Evolutionary conservation across 2,797 vertebrate species (phyloP).

Genomic region (Menidia menidia): DNA sequence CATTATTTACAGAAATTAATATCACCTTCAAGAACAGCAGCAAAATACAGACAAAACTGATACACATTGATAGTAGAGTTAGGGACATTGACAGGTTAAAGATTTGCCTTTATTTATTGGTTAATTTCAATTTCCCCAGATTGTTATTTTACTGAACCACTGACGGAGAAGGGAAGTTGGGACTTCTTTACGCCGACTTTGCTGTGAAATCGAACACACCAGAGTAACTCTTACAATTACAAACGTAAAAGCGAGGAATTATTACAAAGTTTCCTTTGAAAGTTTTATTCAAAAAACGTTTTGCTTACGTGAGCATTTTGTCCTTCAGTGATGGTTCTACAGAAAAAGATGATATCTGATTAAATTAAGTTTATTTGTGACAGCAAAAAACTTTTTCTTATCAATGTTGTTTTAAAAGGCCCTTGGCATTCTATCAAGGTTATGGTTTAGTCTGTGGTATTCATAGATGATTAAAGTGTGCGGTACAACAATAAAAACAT

Average conservation of each 20-base stretch:
- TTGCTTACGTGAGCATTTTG: slow-evolving; percentile 74
- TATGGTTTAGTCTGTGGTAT: not conserved
- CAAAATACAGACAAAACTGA: slow-evolving; percentile 16
- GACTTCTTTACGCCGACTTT: slow-evolving; percentile 67
- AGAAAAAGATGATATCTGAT: slow-evolving; percentile 6
- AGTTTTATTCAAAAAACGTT: not conserved
- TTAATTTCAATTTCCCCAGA: not conserved
- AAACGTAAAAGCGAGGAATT: not conserved
- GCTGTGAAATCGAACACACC: slow-evolving; percentile 49
- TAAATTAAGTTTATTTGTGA: not conserved
- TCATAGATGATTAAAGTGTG: not conserved
- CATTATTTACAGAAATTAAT: not conserved
- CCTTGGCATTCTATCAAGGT: not conserved
- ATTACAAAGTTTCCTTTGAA: slow-evolving; percentile 2
- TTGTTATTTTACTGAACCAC: slow-evolving; percentile 56
- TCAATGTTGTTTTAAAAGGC: no score
- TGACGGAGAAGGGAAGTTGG: slow-evolving; percentile 70
- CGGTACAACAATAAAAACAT: not conserved
- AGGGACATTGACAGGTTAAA: not conserved
- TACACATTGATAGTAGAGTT: not conserved
- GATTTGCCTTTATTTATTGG: not conserved
- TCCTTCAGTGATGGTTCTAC: slow-evolving; percentile 67
- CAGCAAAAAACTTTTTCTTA: not conserved
- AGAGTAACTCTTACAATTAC: not conserved
- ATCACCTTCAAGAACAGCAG: slow-evolving; percentile 21